Evolutionary conservation across 2,113 vertebrate genomes (phyloP).

Genomic region (Gallinago paraguaiae): DNA sequence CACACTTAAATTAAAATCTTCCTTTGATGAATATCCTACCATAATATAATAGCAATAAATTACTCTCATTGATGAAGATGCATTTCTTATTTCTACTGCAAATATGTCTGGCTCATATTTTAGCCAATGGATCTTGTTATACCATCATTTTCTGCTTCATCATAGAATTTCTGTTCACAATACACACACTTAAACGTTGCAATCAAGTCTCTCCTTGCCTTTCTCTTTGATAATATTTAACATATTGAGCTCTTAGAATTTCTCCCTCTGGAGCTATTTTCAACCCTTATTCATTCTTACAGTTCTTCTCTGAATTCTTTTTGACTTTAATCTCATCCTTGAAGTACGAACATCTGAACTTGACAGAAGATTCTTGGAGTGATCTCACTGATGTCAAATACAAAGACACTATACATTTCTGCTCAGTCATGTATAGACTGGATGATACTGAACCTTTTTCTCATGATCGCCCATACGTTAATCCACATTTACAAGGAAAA

Average conservation of each 20-base stretch:
- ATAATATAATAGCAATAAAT: background rate
- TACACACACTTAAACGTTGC: background rate
- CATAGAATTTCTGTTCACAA: background rate
- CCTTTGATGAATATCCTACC: background rate
- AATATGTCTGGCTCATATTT: background rate
- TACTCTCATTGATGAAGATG: background rate
- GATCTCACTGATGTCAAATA: background rate
- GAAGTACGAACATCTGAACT: background rate
- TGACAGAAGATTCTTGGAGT: background rate
- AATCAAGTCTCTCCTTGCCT: background rate
- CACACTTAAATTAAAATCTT: background rate
- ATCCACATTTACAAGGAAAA: background rate
- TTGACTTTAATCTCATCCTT: background rate
- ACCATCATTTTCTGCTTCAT: background rate
- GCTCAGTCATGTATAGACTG: background rate
- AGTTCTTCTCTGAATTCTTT: background rate
- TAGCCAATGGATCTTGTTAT: background rate
- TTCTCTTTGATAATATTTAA: conserved; percentile 11
- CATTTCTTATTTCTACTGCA: background rate
- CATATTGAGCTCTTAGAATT: background rate
- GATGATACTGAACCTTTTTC: background rate
- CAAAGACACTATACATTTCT: background rate
- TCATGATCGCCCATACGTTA: background rate
- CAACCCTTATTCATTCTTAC: background rate
- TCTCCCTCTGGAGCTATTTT: background rate